Evolutionary conservation across 1,140 invertebrate genomes (phyloP).

Genomic region (Dreissena rostriformis): DNA sequence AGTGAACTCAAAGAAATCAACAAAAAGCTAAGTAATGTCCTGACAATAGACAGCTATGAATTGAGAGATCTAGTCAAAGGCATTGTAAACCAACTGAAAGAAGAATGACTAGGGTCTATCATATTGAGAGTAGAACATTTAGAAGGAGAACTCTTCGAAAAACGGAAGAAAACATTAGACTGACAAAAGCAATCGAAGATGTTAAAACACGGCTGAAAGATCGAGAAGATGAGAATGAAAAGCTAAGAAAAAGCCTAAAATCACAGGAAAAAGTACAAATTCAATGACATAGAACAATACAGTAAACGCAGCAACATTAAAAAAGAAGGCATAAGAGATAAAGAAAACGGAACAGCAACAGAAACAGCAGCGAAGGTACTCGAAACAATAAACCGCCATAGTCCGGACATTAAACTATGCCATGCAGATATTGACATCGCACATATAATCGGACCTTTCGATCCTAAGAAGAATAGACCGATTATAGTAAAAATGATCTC

Average conservation of each 20-base stretch:
- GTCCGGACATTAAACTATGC: background rate
- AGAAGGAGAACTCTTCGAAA: constrained; percentile 16
- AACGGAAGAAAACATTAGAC: background rate
- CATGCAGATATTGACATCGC: constrained; percentile 2
- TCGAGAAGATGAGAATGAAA: background rate
- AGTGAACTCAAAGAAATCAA: background rate
- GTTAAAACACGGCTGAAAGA: background rate
- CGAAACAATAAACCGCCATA: background rate
- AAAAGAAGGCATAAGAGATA: background rate
- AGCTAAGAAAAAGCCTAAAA: constrained; percentile 12
- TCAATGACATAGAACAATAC: constrained; percentile 23
- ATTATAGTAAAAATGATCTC: constrained; percentile 21
- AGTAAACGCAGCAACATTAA: background rate
- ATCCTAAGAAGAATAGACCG: background rate
- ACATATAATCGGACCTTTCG: background rate
- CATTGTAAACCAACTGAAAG: constrained; percentile 13
- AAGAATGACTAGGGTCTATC: constrained; percentile 9
- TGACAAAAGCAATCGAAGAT: background rate
- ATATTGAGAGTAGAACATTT: background rate
- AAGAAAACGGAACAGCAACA: background rate
- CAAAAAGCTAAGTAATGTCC: constrained; percentile 9
- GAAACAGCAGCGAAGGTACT: background rate
- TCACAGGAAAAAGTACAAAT: constrained; percentile 3
- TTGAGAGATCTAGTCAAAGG: constrained; percentile 5
- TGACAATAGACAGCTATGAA: constrained; percentile 4